Evolutionary conservation across 2,888 invertebrate genomes (phyloP), one percentile per base, ranked within the genome.

Genomic region (Drosophila eohydei): DNA sequence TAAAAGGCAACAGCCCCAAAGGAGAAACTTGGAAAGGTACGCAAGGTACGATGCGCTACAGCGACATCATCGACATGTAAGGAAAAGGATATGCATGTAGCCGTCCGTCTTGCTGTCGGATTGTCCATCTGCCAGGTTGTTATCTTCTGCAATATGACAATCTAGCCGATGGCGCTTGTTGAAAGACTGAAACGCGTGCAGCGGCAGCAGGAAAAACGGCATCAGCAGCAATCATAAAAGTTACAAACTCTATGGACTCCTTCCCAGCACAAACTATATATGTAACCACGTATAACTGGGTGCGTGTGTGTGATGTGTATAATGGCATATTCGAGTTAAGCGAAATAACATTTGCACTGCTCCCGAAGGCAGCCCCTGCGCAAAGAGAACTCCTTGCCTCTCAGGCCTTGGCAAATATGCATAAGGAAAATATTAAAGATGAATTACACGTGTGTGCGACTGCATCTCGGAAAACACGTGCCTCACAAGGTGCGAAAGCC

Each of bases 61-160:
- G n/a, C 21, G 28, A 50, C 52, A 34, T 41, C 74, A 67, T 86
- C 73, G 73, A 71, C 81, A 77, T 80, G 74, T 83, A 56, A 71
- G 81, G 57, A 70, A 74, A 51, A 69, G 74, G 74, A 79, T 74
- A 79, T 66, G 67, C 70, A 77, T 61, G 74, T 74, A 58, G 65
- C 52, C 71, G 54, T 40, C 54, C 52, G 65, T 54, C 72, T 50
- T 28, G 34, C 67, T 77, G 82, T 74, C 83, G 51, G 60, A 32
- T 60, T 74, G 84, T 87, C 87, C 78, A 84, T 78, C 76, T 73
- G 65, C 43, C 71, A 78, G 67, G 70, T 76, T 67, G 77, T 83
- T 85, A 85, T 83, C 85, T 81, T 55, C 43, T 74, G 80, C 83
- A 84, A 81, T 82, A 85, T 83, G 88, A 88, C 85, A 87, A 87